Evolutionary conservation across 2,888 invertebrate genomes (phyloP), one percentile per base, ranked within the genome.

Genomic region (Drosophila pegasa): DNA sequence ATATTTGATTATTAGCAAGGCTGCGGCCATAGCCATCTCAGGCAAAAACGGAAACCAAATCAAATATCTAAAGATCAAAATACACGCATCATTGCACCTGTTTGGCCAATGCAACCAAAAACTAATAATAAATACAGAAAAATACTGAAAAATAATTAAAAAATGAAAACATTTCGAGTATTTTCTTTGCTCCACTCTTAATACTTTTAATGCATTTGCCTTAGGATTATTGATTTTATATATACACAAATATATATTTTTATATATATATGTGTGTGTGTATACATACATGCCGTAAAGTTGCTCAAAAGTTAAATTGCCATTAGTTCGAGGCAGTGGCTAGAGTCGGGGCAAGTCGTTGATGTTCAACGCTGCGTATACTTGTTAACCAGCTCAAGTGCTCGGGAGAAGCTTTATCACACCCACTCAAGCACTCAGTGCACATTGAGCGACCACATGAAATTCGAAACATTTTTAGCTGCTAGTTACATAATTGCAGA

Each of bases 391-490:
- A 71, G 75, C 71, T 78, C 67, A 69, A 81, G 72, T 70, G 80
- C 62, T 62, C 70, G 62, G 71, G 66, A 65, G 71, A 71, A 58
- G 70, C 57, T 65, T 64, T 77, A 68, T 84, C 78, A 75, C 83
- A 80, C 80, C 61, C 77, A 77, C 77, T 80, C 73, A 52, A 20
- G 22, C 33, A 29, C 37, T 57, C 20, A n/a, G 54, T 51, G 51
- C 45, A 48, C 70, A 77, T 71, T 75, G 57, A 76, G 66, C 69
- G 86, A 78, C 87, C 82, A 74, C 87, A 83, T 66, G 76, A 86
- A 83, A 80, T 83, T 86, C 74, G 87, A 86, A 83, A 86, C 82
- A 83, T 83, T 83, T 73, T 67, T 80, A 74, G 83, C 83, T 85
- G 76, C 80, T 76, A 80, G 84, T 78, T 86, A 83, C 81, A 83